A percentile compares a stretch with the other conserved stretches of the same genome.
Evolutionary conservation across 2,113 vertebrate species (phyloP).

Genomic region (Tauraco erythrolophus): DNA sequence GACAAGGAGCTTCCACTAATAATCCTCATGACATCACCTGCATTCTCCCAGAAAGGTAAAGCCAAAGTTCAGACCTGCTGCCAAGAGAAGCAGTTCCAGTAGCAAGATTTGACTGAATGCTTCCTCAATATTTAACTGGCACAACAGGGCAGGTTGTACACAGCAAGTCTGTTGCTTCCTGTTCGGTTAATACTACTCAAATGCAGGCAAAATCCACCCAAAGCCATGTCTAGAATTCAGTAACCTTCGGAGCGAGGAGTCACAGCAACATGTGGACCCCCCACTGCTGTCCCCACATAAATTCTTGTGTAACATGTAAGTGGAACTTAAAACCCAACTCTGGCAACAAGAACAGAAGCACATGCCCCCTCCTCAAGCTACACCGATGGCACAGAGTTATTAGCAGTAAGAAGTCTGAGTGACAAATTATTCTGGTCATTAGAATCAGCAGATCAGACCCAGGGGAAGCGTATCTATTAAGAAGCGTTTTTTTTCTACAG

Average conservation of each 20-base stretch:
- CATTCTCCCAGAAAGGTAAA: not conserved
- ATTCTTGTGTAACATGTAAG: not conserved
- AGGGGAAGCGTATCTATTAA: not conserved
- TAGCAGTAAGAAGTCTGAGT: not conserved
- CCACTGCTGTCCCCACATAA: not conserved
- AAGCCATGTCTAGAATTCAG: not conserved
- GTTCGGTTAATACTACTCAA: not conserved
- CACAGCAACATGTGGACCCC: accelerated
- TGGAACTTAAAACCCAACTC: not conserved
- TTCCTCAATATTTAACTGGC: not conserved
- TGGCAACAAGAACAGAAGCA: not conserved
- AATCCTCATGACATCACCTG: not conserved
- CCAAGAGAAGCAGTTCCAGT: not conserved
- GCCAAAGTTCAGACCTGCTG: not conserved
- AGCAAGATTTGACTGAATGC: not conserved
- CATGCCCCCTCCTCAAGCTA: not conserved
- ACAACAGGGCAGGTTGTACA: not conserved
- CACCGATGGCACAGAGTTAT: not conserved
- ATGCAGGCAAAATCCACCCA: not conserved
- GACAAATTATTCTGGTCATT: slow-evolving; percentile 30
- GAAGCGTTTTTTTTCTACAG: not conserved
- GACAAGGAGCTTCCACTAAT: not conserved
- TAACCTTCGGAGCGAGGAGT: not conserved
- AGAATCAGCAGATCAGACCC: not conserved
- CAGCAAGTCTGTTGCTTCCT: not conserved